Evolutionary conservation across 2,113 vertebrate species (phyloP).

Genomic region (rabbit (Oryctolagus cuniculus)): DNA sequence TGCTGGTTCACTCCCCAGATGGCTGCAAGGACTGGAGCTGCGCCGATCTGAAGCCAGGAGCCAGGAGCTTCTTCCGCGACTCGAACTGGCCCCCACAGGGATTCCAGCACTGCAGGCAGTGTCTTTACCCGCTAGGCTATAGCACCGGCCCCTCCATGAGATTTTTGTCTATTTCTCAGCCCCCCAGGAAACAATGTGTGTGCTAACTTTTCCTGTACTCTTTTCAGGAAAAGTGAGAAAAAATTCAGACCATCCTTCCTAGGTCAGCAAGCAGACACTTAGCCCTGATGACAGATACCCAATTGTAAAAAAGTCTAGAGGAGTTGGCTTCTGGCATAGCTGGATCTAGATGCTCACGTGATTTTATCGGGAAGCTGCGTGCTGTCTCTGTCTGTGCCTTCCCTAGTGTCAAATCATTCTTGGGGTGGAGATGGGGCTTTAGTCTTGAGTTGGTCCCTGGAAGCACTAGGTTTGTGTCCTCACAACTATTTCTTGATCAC

Average conservation of each 20-base stretch:
- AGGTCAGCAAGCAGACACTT: not conserved
- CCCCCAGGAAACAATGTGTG: not conserved
- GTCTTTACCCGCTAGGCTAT: no score
- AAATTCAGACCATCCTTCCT: not conserved
- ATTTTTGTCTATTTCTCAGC: not conserved
- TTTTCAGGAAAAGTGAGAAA: conserved; percentile 21
- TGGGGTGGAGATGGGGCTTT: not conserved
- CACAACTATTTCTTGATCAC: not conserved
- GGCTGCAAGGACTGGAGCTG: no score
- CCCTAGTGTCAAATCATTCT: not conserved
- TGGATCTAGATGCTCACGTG: not conserved
- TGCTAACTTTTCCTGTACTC: conserved; percentile 4
- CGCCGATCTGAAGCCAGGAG: no score
- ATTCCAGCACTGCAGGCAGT: no score
- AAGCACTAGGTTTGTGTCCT: not conserved
- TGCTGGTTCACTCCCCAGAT: no score
- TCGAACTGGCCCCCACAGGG: no score
- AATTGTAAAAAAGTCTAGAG: not conserved
- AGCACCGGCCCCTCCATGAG: not conserved
- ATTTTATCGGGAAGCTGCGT: not conserved
- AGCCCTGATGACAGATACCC: not conserved
- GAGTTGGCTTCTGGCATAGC: not conserved
- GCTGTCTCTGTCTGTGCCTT: not conserved
- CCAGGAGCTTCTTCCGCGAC: no score
- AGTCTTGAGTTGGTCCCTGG: not conserved